A percentile compares a stretch with the other conserved stretches of the same genome.
phyloP scores from a whole-genome alignment of 2,888 invertebrate genomes.

The Loripinus fragilis region DNA sequence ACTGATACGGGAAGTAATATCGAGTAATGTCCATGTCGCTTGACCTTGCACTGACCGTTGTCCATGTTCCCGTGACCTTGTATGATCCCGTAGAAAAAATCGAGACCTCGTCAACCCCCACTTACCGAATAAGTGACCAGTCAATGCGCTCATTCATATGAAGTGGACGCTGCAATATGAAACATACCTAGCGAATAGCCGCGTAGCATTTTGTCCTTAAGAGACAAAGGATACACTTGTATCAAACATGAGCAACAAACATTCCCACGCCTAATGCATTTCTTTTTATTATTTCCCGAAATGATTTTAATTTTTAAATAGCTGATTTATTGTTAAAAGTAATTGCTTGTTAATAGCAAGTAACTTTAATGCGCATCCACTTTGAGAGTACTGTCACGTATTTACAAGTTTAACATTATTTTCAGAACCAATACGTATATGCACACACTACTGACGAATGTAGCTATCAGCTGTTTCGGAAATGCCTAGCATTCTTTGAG shows the following conservation, averaged over 20 bases:
- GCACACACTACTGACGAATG: too few species aligned
- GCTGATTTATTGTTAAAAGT: constrained; percentile 7
- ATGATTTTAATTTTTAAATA: neutral
- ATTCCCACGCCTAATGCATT: constrained; percentile 7
- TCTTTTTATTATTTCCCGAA: neutral
- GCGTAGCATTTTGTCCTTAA: neutral
- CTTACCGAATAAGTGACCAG: constrained; percentile 22
- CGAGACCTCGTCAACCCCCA: constrained; percentile 8
- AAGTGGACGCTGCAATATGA: constrained; percentile 11
- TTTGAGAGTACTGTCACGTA: too few species aligned
- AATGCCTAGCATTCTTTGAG: too few species aligned
- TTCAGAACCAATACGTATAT: too few species aligned
- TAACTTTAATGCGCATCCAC: neutral
- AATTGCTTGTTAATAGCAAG: neutral
- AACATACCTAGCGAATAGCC: constrained; percentile 5
- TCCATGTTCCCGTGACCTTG: constrained; percentile 54
- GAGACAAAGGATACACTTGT: constrained; percentile 1
- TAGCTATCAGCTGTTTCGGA: too few species aligned
- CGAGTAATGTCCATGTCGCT: constrained; percentile 36
- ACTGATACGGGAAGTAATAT: constrained; percentile 40
- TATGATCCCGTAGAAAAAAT: constrained; percentile 18
- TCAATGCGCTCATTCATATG: constrained; percentile 9
- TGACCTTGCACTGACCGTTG: constrained; percentile 55
- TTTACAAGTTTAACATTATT: too few species aligned
- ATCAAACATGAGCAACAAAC: neutral